Base-by-base conservation (phyloP, 2,797 vertebrate genomes). In the Agapornis canus region DNA sequence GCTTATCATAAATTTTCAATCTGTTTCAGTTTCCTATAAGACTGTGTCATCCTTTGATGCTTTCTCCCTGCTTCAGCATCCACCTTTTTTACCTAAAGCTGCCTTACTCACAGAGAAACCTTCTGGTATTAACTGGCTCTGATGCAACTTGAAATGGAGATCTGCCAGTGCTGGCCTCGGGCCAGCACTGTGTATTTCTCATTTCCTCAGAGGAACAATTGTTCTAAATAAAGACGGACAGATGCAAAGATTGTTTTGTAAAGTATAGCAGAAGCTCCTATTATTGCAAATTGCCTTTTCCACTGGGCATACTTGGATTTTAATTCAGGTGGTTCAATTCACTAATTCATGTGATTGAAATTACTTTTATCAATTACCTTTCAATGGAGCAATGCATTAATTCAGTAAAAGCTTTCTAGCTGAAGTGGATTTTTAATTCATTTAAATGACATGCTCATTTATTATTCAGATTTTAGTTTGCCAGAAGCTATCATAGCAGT, bases 131-230 rank as follows among this genome's bases (percentile, higher is more conserved):
- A 86, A 84, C 90, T 82, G 85, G 56, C 69, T 90, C 92, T 96
- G 94, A 90, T 93, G 82, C 93, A 96, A 90, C 70, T 91, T 92
- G 83, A 94, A 90, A 72, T 95, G 86, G 92, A 97, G 77, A 84
- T 83, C 75, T 95, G 93, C 95, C 96, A 94, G 77, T 0, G 0
- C 89, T 96, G 94, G 97, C 94, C 45, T 68, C 3, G 0, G 26
- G 92, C 96, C 96, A 94, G 76, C 6, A 1, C 75, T 80, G 29
- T 90, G 14, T 87, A 86, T 91, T 95, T 79, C 93, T 94, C 11
- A 7, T 94, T 96, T 96, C 85, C 95, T 96, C 84, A 61, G 80
- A 95, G 92, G 68, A 94, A 54, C 5, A 0, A 82, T 92, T 95
- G 89, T 66, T 93, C 90, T 96, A 89, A 95, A 94, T 95, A 92